These are phyloP conservation scores for Thaumatotibia leucotreta DNA, from an alignment of 1,140 invertebrate genomes.

Conservation along the genomic window DNA sequence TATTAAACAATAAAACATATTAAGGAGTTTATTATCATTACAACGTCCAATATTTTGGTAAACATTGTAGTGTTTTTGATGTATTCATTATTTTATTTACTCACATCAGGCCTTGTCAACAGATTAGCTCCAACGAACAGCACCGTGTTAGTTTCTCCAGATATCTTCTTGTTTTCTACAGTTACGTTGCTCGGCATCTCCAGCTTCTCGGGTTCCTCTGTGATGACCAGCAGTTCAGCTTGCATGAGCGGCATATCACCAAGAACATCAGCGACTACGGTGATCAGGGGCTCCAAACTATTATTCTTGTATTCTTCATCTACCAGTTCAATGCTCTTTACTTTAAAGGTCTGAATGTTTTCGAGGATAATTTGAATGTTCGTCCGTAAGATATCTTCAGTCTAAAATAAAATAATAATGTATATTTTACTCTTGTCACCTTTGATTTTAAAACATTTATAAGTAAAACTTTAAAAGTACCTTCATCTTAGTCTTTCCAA, in stretches of 20 bases:
- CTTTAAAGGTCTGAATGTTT: constrained; percentile 81
- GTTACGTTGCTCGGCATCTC: constrained; percentile 74
- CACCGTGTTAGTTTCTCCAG: constrained; percentile 76
- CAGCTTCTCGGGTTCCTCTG: constrained; percentile 66
- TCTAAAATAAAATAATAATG: constrained; percentile 29
- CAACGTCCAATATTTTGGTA: neutral
- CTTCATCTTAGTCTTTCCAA: constrained; percentile 57
- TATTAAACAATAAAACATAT: constrained; percentile 18
- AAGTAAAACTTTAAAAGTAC: constrained; percentile 19
- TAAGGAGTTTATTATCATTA: neutral
- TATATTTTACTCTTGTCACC: neutral
- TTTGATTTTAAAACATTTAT: neutral
- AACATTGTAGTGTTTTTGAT: too few species aligned
- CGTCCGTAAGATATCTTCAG: constrained; percentile 75
- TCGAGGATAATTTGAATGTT: constrained; percentile 87
- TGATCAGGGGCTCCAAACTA: constrained; percentile 65
- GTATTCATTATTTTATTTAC: too few species aligned
- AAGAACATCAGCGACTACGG: constrained; percentile 77
- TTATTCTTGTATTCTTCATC: constrained; percentile 74
- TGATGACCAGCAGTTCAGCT: constrained; percentile 66
- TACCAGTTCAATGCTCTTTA: constrained; percentile 84
- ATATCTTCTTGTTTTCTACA: constrained; percentile 80
- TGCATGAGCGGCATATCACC: constrained; percentile 81
- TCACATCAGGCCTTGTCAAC: constrained; percentile 51
- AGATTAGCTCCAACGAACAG: constrained; percentile 76